These are phyloP conservation scores for Eclectus roratus DNA, from an alignment of 2,113 vertebrate species.

Conservation along the genomic window DNA sequence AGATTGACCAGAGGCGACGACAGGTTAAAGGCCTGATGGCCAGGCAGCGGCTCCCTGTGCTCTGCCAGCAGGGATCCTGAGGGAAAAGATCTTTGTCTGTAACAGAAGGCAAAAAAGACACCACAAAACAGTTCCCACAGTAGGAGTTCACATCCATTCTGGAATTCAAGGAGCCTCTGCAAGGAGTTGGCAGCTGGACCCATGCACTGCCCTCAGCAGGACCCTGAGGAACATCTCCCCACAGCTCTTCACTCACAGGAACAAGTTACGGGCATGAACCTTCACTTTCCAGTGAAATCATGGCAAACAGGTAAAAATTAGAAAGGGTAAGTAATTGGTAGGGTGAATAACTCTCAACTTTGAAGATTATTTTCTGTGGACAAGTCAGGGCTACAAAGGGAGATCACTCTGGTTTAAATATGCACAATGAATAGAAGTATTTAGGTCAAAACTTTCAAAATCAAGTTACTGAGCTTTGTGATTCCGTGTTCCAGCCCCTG, in stretches of 20 bases:
- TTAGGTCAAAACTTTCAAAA: neutral
- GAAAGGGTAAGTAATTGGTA: neutral
- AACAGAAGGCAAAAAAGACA: neutral
- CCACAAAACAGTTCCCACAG: accelerated
- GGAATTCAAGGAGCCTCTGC: neutral
- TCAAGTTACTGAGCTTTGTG: neutral
- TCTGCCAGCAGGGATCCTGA: neutral
- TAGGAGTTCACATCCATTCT: accelerated
- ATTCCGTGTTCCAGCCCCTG: accelerated
- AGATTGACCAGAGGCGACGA: neutral
- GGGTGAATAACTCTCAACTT: neutral
- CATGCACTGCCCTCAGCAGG: accelerated
- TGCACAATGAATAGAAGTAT: neutral
- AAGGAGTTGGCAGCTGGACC: accelerated
- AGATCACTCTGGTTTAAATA: neutral
- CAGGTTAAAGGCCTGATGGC: neutral
- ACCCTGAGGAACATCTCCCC: neutral
- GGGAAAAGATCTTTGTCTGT: neutral
- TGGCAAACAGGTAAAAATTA: neutral
- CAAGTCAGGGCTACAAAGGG: neutral
- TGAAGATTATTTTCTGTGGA: neutral
- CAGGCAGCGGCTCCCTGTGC: accelerated
- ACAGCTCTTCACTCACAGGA: neutral
- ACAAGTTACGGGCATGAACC: neutral
- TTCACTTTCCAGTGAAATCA: neutral